These are phyloP conservation scores for Cephalopterus ornatus DNA, from an alignment of 2,113 vertebrate genomes.

Conservation along the genomic window DNA sequence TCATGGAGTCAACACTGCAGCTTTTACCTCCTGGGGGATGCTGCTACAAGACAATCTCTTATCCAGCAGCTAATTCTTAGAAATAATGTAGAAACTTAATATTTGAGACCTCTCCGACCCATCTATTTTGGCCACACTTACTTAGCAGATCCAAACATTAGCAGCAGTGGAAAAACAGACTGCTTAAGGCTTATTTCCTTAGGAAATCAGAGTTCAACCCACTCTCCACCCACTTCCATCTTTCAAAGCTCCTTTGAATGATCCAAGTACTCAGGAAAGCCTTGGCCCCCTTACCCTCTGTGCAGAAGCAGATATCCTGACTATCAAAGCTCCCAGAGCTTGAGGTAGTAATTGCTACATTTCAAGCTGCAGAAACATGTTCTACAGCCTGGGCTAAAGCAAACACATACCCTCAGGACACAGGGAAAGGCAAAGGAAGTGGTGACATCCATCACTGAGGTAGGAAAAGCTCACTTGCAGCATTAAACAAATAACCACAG, in stretches of 20 bases:
- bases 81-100: not conserved
- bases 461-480: not conserved
- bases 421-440: not conserved
- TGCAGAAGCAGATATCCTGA: not conserved
- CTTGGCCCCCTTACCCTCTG: not conserved
- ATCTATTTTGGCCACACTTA: not conserved
- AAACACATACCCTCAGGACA: not conserved
- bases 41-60: not conserved
- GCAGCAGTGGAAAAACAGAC: not conserved
- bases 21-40: not conserved
- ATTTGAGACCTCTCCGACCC: not conserved
- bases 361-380: not conserved
- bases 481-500: not conserved
- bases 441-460: not conserved
- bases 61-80: not conserved
- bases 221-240: slow-evolving; percentile 20
- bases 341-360: not conserved
- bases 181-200: slow-evolving; percentile 34
- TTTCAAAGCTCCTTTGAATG: not conserved
- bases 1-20: not conserved
- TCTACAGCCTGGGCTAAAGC: not conserved
- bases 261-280: not conserved
- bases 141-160: not conserved
- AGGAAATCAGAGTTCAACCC: not conserved
- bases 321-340: not conserved